Percentiles rank a stretch among this genome's conserved stretches.
Evolutionary conservation across 2,113 vertebrate genomes (phyloP).

Genomic region (Tragelaphus imberbis): DNA sequence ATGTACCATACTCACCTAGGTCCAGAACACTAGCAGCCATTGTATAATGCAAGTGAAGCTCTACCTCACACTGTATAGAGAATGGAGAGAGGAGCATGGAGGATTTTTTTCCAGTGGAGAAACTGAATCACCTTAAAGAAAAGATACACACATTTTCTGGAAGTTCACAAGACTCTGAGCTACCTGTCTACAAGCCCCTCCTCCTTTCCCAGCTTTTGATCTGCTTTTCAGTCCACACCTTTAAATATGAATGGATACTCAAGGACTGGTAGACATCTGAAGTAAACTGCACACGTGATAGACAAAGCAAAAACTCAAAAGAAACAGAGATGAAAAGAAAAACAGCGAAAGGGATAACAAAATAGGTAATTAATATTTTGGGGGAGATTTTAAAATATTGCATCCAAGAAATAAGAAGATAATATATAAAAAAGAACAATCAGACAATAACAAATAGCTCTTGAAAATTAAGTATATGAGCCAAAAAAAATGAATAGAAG

Average conservation of each 20-base stretch:
- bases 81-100: background rate
- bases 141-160: background rate
- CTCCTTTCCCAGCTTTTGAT: background rate
- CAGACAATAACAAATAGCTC: background rate
- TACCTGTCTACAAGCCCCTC: background rate
- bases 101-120: background rate
- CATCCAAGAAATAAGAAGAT: background rate
- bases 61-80: background rate
- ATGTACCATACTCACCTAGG: background rate
- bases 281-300: background rate
- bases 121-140: background rate
- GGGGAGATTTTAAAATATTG: background rate
- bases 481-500: background rate
- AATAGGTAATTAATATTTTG: background rate
- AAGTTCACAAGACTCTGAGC: background rate
- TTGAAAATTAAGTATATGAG: background rate
- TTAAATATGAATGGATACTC: background rate
- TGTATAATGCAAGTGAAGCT: background rate
- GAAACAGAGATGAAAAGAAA: background rate
- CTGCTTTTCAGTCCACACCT: background rate
- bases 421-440: background rate
- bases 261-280: background rate
- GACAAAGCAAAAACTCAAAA: conserved; percentile 4
- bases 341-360: background rate
- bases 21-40: background rate